phyloP scores from a whole-genome alignment of 2,888 invertebrate species.

The Sarcophaga variegata region DNA sequence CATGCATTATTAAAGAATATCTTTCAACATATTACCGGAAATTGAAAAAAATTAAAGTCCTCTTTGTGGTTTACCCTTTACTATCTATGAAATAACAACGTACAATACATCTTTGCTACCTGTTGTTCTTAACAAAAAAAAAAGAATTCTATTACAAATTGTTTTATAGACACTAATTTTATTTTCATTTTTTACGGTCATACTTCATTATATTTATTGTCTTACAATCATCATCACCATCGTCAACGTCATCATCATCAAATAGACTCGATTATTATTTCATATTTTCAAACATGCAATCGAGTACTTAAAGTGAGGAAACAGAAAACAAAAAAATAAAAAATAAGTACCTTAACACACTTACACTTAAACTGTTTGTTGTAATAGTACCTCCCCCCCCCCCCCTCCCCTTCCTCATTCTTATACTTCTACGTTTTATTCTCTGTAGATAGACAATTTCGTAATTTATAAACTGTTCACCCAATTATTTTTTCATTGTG shows the following conservation, averaged over 20 bases:
- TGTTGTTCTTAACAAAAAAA: too few relatives aligned
- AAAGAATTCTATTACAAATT: neutral
- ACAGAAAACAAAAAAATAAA: constrained; percentile 12
- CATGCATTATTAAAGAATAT: too few relatives aligned
- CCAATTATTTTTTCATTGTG: constrained; percentile 28
- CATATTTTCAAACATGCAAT: constrained; percentile 58
- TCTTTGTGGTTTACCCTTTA: too few relatives aligned
- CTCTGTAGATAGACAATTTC: neutral
- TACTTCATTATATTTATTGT: constrained; percentile 10
- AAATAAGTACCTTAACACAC: constrained; percentile 1
- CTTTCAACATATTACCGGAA: too few relatives aligned
- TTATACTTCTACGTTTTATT: too few relatives aligned
- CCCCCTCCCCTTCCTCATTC: too few relatives aligned
- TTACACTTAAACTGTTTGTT: neutral
- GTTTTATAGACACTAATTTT: neutral
- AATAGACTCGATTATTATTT: constrained; percentile 42
- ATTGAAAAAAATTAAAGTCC: too few relatives aligned
- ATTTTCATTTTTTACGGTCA: constrained; percentile 14
- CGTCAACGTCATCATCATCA: constrained; percentile 8
- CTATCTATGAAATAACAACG: too few relatives aligned
- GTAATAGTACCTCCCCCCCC: neutral
- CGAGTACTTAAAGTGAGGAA: constrained; percentile 47
- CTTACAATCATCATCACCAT: constrained; percentile 23
- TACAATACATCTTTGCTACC: too few relatives aligned
- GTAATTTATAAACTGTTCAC: constrained; percentile 40